Evolutionary conservation across 2,888 invertebrate species (phyloP).

Genomic region (Epsilonema sp.): DNA sequence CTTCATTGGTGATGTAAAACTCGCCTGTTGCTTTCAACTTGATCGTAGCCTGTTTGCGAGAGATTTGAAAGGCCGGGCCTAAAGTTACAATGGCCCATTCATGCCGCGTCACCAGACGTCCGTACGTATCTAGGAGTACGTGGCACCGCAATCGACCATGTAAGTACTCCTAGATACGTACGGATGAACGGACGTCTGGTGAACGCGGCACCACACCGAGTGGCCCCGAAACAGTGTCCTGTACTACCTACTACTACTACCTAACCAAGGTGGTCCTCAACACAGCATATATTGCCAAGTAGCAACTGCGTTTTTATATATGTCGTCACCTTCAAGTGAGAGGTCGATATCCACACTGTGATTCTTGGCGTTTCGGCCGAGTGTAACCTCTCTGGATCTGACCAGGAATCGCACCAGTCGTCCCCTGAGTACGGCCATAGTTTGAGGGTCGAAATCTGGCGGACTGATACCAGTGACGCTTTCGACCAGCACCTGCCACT

Average conservation of each 20-base stretch:
- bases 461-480: slow-evolving; percentile 55
- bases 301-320: no score
- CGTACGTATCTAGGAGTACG: no score
- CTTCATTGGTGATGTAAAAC: slow-evolving; percentile 82
- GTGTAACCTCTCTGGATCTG: slow-evolving; percentile 70
- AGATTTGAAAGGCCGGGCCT: slow-evolving; percentile 58
- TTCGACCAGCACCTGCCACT: slow-evolving; percentile 59
- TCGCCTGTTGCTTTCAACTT: slow-evolving; percentile 73
- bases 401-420: slow-evolving; percentile 77
- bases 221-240: no score
- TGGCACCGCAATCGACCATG: no score
- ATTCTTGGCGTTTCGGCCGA: slow-evolving; percentile 71
- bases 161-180: no score
- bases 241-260: no score
- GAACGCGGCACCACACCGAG: no score
- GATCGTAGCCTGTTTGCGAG: slow-evolving; percentile 47
- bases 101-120: no score
- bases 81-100: not conserved
- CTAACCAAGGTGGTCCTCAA: no score
- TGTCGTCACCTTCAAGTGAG: slow-evolving; percentile 50
- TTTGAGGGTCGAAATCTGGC: slow-evolving; percentile 76
- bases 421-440: slow-evolving; percentile 72
- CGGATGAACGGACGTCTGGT: no score
- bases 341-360: slow-evolving; percentile 78
- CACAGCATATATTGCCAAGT: no score